Conservation (phyloP, 2,797 vertebrate genomes). For the Rhinichthys osculus region DNA sequence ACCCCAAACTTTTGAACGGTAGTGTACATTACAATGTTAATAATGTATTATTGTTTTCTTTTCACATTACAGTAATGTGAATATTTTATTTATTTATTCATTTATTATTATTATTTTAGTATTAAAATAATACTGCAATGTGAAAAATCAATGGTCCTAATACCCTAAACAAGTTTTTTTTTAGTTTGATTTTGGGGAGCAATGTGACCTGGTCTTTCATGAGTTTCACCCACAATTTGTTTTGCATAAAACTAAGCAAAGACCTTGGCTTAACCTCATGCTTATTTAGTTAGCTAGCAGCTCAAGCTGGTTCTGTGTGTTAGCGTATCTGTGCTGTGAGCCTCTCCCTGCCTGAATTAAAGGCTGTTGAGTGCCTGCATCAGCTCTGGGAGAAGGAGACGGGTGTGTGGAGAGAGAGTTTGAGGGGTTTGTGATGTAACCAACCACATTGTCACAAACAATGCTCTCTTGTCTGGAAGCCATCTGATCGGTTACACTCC, state of each 20-base stretch:
- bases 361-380: conserved; percentile 38
- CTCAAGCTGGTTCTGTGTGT: background rate
- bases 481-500: conserved; percentile 41
- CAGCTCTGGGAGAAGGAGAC: conserved; percentile 6
- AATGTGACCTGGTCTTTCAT: background rate
- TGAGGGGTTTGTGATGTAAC: conserved; percentile 36
- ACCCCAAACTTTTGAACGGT: background rate
- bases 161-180: background rate
- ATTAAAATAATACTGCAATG: background rate
- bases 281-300: background rate
- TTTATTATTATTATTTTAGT: too few species aligned
- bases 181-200: background rate
- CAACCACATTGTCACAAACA: conserved; percentile 48
- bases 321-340: background rate
- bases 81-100: background rate
- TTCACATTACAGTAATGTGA: background rate
- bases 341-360: conserved; percentile 26
- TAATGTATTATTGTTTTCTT: background rate
- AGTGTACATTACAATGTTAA: background rate
- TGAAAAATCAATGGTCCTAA: background rate
- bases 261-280: background rate
- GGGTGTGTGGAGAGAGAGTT: background rate
- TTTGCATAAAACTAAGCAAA: conserved; percentile 22
- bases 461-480: conserved; percentile 38
- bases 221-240: background rate